A percentile compares a stretch with the other conserved stretches of the same genome.
Conservation (phyloP, 1,140 invertebrate genomes). For the Centruroides vittatus region DNA sequence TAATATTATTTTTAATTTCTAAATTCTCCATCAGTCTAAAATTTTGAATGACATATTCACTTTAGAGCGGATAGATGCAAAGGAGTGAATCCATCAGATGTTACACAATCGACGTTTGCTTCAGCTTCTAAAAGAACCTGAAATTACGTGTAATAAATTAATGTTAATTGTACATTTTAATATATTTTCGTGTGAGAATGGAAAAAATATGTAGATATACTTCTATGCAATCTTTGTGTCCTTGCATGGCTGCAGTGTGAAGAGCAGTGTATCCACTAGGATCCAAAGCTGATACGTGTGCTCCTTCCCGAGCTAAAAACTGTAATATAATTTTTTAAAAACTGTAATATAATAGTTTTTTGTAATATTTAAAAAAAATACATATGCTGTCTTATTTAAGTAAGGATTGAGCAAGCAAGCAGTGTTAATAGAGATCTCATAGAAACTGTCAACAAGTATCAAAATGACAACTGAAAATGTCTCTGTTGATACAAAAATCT, state of each 20-base stretch:
- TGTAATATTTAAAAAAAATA: no score
- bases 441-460: no score
- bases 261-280: conserved; percentile 29
- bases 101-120: conserved; percentile 22
- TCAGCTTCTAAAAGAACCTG: conserved; percentile 29
- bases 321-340: conserved; percentile 3
- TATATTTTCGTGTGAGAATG: no score
- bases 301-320: conserved; percentile 16
- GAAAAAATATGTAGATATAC: neutral
- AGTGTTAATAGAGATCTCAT: no score
- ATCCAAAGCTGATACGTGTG: conserved; percentile 17
- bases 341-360: conserved; percentile 2
- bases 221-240: conserved; percentile 25
- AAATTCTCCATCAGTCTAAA: no score
- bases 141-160: no score
- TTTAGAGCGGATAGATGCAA: conserved; percentile 29
- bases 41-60: conserved; percentile 18
- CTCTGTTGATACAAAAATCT: no score
- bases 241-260: conserved; percentile 29
- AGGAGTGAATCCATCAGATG: conserved; percentile 27
- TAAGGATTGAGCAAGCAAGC: no score
- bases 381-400: no score
- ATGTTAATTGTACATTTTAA: no score
- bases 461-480: no score
- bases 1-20: no score